Evolutionary conservation across 2,797 vertebrate genomes (phyloP).

Genomic region (Clarias platycephalus): DNA sequence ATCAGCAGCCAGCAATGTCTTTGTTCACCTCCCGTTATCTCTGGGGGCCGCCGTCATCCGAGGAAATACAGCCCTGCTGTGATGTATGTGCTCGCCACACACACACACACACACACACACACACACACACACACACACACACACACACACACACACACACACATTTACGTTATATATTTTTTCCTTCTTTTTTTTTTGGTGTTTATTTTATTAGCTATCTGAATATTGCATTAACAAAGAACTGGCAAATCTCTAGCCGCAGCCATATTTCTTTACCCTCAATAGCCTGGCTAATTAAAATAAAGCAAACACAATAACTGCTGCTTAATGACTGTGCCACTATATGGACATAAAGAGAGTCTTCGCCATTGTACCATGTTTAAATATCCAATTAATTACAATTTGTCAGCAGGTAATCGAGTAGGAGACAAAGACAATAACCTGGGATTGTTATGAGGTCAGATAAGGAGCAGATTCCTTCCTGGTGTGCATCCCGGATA

Average conservation of each 20-base stretch:
- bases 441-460: conserved; percentile 49
- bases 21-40: conserved; percentile 60
- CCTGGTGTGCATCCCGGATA: conserved; percentile 17
- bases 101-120: conserved; percentile 28
- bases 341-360: conserved; percentile 46
- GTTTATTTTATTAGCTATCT: conserved; percentile 53
- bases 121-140: conserved; percentile 34
- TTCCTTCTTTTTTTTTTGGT: not conserved
- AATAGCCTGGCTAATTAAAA: conserved; percentile 60
- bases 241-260: conserved; percentile 37
- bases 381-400: conserved; percentile 61
- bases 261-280: conserved; percentile 34
- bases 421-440: conserved; percentile 53
- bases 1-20: conserved; percentile 57
- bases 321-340: conserved; percentile 56
- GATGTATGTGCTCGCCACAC: conserved; percentile 57
- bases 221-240: conserved; percentile 56
- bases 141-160: too few species aligned
- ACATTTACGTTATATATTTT: conserved; percentile 5
- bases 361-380: conserved; percentile 48
- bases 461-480: conserved; percentile 44
- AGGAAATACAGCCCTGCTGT: conserved; percentile 51
- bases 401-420: conserved; percentile 57
- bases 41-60: conserved; percentile 53
- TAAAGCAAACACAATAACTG: conserved; percentile 59